phyloP scores from a whole-genome alignment of 37 sponge, comb jelly and placozoan genomes.

The Beroe ovata region DNA sequence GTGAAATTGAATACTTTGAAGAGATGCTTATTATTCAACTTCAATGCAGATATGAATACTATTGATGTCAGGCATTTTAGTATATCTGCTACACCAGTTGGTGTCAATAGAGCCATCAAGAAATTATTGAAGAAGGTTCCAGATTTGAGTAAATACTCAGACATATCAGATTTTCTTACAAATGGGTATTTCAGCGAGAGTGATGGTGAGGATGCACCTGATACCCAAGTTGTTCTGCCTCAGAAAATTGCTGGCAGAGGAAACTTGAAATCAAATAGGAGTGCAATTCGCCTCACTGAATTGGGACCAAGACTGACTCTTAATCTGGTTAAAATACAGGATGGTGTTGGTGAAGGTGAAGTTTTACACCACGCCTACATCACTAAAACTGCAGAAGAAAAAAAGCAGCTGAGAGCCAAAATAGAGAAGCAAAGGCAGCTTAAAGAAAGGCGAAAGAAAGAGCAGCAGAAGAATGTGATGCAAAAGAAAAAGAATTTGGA shows the following conservation, averaged over 20 bases:
- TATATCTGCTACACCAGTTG: slow-evolving; percentile 63
- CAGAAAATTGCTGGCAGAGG: slow-evolving; percentile 46
- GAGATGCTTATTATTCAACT: slow-evolving; percentile 33
- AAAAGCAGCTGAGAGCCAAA: slow-evolving; percentile 41
- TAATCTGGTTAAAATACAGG: slow-evolving; percentile 48
- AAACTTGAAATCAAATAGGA: slow-evolving; percentile 50
- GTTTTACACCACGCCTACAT: slow-evolving; percentile 26
- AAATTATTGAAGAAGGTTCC: slow-evolving; percentile 65
- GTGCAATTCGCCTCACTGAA: slow-evolving; percentile 44
- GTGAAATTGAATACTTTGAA: slow-evolving; percentile 30
- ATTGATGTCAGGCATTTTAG: slow-evolving; percentile 33
- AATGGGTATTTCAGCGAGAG: slow-evolving; percentile 61
- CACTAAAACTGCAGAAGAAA: slow-evolving; percentile 40
- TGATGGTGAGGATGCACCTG: slow-evolving; percentile 58
- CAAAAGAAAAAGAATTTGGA: slow-evolving; percentile 25
- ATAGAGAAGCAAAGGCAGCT: slow-evolving; percentile 38
- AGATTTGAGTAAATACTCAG: slow-evolving; percentile 54
- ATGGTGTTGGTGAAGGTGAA: slow-evolving; percentile 64
- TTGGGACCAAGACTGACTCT: slow-evolving; percentile 36
- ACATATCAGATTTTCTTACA: slow-evolving; percentile 55
- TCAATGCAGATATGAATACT: neutral
- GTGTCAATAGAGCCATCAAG: slow-evolving; percentile 49
- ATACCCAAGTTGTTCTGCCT: slow-evolving; percentile 28
- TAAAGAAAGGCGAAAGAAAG: slow-evolving; percentile 11
- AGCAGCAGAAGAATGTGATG: slow-evolving; percentile 42